Conservation (phyloP, 1,140 invertebrate species). For the Limonius californicus region DNA sequence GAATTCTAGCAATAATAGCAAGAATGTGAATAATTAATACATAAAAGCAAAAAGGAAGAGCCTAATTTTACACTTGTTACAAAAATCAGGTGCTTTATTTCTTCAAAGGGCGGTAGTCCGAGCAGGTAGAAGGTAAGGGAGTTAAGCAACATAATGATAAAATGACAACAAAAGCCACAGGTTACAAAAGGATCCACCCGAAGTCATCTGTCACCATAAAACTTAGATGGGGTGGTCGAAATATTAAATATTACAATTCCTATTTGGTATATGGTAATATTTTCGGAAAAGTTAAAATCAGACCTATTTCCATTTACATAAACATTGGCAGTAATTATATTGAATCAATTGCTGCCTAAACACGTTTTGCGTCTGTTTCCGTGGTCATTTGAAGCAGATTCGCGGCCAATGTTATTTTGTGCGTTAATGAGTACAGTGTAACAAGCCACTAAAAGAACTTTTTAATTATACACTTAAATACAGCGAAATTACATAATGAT, state of each 20-base stretch:
- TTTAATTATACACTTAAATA: slow-evolving; percentile 9
- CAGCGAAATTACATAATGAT: slow-evolving; percentile 2
- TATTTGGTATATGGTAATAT: too few species aligned
- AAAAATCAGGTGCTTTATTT: slow-evolving; percentile 1
- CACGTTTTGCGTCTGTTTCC: too few species aligned
- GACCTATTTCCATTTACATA: too few species aligned
- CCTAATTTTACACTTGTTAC: too few species aligned
- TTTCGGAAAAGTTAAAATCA: too few species aligned
- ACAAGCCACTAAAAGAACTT: neutral
- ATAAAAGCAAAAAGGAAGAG: too few species aligned
- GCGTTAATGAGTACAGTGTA: neutral
- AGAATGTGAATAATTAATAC: too few species aligned
- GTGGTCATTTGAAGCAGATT: neutral
- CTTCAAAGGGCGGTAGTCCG: slow-evolving; percentile 1
- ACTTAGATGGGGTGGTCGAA: too few species aligned
- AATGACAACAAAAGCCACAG: slow-evolving; percentile 39
- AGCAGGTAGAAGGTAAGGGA: neutral
- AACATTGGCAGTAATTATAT: too few species aligned
- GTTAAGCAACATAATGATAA: slow-evolving; percentile 25
- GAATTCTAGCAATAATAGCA: too few species aligned
- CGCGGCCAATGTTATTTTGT: neutral
- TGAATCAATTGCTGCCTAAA: too few species aligned
- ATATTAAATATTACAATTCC: too few species aligned
- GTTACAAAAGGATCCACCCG: slow-evolving; percentile 18
- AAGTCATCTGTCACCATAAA: slow-evolving; percentile 40